Conservation (phyloP, 2,888 invertebrate genomes). For the Rhamphomyia laevipes region DNA sequence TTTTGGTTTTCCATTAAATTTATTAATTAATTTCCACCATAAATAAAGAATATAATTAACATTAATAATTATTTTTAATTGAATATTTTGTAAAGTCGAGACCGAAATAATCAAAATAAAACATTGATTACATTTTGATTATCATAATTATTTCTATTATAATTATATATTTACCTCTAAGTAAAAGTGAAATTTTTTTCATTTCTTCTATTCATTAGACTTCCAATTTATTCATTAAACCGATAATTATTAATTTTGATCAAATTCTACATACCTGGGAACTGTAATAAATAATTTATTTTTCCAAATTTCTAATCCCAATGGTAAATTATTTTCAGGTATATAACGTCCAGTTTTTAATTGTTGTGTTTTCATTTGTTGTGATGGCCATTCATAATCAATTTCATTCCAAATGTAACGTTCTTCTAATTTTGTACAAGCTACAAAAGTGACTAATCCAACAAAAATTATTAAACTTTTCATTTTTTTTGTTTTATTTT, state of each 20-base stretch:
- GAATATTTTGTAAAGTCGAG: too few species aligned
- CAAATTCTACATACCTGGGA: too few species aligned
- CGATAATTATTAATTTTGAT: too few species aligned
- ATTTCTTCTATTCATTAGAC: not conserved
- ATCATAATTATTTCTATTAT: too few species aligned
- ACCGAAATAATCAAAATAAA: too few species aligned
- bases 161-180: too few species aligned
- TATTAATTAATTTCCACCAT: too few species aligned
- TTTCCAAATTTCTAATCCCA: constrained; percentile 60
- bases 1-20: too few species aligned
- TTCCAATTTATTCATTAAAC: too few species aligned
- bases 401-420: constrained; percentile 60
- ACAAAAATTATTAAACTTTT: not conserved
- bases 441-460: constrained; percentile 11
- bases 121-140: too few species aligned
- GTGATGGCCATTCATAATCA: constrained; percentile 53
- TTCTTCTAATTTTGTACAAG: constrained; percentile 44
- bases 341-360: constrained; percentile 49
- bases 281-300: constrained; percentile 58
- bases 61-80: too few species aligned
- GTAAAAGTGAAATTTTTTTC: not conserved
- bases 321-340: constrained; percentile 53
- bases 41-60: too few species aligned
- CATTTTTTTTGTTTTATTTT: not conserved
- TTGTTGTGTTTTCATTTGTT: constrained; percentile 46